Evolutionary conservation across 1,140 invertebrate genomes (phyloP).

Genomic region (Dysdera silvatica): DNA sequence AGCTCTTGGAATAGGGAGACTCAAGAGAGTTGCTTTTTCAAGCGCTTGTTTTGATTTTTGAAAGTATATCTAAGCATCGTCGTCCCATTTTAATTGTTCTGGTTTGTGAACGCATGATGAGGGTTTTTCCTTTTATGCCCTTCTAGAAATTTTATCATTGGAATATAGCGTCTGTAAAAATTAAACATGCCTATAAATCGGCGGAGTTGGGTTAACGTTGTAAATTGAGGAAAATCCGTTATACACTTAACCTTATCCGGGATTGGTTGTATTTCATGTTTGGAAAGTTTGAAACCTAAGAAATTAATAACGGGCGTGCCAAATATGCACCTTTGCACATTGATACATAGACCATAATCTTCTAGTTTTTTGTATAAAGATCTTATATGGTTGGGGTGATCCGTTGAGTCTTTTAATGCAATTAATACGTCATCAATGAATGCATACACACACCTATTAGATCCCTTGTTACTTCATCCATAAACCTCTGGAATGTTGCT

Average conservation of each 20-base stretch:
- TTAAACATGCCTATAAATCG: constrained; percentile 42
- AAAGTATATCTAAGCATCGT: background rate
- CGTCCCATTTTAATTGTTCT: background rate
- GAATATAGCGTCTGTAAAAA: constrained; percentile 39
- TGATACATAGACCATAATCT: constrained; percentile 37
- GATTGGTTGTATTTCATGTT: constrained; percentile 19
- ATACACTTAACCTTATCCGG: constrained; percentile 7
- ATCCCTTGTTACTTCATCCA: constrained; percentile 10
- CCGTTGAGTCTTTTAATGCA: constrained; percentile 36
- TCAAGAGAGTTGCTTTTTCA: background rate
- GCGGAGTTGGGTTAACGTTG: constrained; percentile 37
- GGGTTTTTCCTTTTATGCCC: background rate
- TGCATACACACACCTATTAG: background rate
- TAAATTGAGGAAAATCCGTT: constrained; percentile 33
- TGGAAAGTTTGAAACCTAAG: constrained; percentile 8
- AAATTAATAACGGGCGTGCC: constrained; percentile 1
- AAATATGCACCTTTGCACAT: constrained; percentile 31
- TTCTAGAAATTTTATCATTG: background rate
- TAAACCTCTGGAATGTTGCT: constrained; percentile 21
- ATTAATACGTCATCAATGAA: constrained; percentile 39
- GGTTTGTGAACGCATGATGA: background rate
- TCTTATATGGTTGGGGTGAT: constrained; percentile 42
- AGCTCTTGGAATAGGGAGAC: background rate
- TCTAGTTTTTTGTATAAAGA: constrained; percentile 39
- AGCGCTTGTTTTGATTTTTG: constrained; percentile 5